Evolutionary conservation across 2,888 invertebrate species (phyloP), one percentile per base, ranked within the genome.

Genomic region (Lysandra coridon): DNA sequence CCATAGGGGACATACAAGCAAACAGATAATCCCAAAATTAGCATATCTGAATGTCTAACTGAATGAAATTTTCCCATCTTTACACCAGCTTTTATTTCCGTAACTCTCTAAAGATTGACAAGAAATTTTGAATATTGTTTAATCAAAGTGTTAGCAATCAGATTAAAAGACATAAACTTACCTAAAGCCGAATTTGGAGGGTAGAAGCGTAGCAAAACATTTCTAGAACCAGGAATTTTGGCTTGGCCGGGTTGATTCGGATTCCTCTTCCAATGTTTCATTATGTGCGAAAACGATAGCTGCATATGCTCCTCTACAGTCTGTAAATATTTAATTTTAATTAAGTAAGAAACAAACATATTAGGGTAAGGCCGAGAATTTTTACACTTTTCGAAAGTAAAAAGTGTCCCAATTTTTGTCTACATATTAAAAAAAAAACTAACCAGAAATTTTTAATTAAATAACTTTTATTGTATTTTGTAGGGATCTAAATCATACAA

Each of bases 191-290:
- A 96, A 89, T 98, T 97, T 78, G 98, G 98, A 64, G 98, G 98
- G 92, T 98, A 98, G 89, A 98, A 98, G 84, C 98, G 95, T 81
- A 98, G 90, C 75, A 98, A 93, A 1, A 98, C 98, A 89, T 98
- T 98, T 82, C 98, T 95, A 4, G 97, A 96, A 73, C 97, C 97
- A 4, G 97, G 96, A 82, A 96, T 95, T 90, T 97, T 97, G 57
- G 95, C 95, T 83, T 96, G 96, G 0, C 96, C 96, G 10, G 96
- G 96, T 86, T 96, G 96, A 84, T 96, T 96, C 0, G 97, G 97
- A 87, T 97, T 97, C 81, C 98, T 95, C 88, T 98, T 98, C 98
- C 98, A 98, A 91, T 98, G 98, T 90, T 98, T 99, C 97, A 98
- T 98, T 86, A 99, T 98, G 87, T 99, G 98, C 0, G 98, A 97